A percentile compares a stretch with the other conserved stretches of the same genome.
phyloP scores from a whole-genome alignment of 2,797 vertebrate species.

The Carcharodon carcharias region DNA sequence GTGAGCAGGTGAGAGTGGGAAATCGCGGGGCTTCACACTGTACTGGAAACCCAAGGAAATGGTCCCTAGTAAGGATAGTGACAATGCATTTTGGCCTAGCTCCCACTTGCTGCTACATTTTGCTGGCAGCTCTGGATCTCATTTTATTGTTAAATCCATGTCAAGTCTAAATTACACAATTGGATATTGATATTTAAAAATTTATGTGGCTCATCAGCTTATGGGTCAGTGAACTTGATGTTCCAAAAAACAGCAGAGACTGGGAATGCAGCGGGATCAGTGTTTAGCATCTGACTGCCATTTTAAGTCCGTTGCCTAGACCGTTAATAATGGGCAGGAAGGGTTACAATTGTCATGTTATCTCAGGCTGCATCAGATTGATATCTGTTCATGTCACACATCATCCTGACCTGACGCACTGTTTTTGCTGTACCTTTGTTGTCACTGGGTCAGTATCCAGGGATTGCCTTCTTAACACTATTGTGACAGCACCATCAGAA shows the following conservation, averaged over 20 bases:
- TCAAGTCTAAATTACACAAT: no score
- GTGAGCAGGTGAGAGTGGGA: not conserved
- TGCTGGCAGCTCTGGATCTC: not conserved
- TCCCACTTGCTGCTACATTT: not conserved
- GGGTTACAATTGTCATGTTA: not conserved
- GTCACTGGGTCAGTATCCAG: not conserved
- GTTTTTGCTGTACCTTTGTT: not conserved
- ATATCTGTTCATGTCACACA: not conserved
- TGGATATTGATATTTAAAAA: not conserved
- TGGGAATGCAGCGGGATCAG: not conserved
- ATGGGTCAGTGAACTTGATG: not conserved
- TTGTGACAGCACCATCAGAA: not conserved
- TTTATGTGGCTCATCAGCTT: not conserved
- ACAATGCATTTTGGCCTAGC: not conserved
- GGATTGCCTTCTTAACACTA: not conserved
- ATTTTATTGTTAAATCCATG: not conserved
- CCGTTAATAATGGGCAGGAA: not conserved
- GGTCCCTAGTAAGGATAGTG: not conserved
- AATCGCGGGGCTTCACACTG: not conserved
- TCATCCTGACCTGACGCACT: not conserved
- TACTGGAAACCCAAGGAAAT: not conserved
- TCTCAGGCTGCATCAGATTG: not conserved
- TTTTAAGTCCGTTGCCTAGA: not conserved
- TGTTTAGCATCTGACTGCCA: not conserved
- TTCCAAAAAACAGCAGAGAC: not conserved